Evolutionary conservation across 1,140 invertebrate species (phyloP), one percentile per base, ranked within the genome.

Genomic region (Macrotrachela quadricornifera): DNA sequence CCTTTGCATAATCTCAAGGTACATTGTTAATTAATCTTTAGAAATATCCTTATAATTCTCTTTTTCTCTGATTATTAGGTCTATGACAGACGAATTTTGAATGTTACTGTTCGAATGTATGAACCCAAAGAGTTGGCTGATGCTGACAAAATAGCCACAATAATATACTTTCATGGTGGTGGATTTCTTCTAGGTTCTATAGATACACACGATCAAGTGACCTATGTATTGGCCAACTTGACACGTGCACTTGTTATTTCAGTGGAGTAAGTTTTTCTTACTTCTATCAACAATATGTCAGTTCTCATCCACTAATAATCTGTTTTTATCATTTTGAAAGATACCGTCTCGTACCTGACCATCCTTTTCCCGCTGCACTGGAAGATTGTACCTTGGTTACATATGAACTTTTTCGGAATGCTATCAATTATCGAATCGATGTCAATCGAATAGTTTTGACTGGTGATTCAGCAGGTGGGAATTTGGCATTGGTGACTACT

Each of bases 401-500:
- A n/a, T 42, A 47, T 14, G 46, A 47, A 42, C 36, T 53, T 13
- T 39, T 53, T 16, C 46, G 46, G 37, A 53, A 53, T 40, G 39
- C 46, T 37, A n/a, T 15, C 8, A 53, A 46, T 15, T 53, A 53
- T 42, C 36, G 36, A 40, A 47, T 53, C 2, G 51, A 53, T 16
- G 41, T 53, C 4, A 17, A 53, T 14, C 42, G 44, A 13, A 18
- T 53, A 15, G 36, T 47, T 30, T 17, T 53, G 30, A 47, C 46
- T 37, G 51, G 51, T 13, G 51, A 53, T 37, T 53, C 51, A 39
- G 51, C 51, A 11, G 51, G 51, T 10, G 51, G 51, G 21, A 53
- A 53, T 48, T 48, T 53, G 15, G 51, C 51, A 13, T 43, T 38
- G 12, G 45, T 48, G 8, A 37, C 46, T 16, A 38, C 36, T 0